Percentiles rank a stretch among this genome's conserved stretches.
Evolutionary conservation across 2,113 vertebrate genomes (phyloP).

Genomic region (Ptilorrhoa leucosticta): DNA sequence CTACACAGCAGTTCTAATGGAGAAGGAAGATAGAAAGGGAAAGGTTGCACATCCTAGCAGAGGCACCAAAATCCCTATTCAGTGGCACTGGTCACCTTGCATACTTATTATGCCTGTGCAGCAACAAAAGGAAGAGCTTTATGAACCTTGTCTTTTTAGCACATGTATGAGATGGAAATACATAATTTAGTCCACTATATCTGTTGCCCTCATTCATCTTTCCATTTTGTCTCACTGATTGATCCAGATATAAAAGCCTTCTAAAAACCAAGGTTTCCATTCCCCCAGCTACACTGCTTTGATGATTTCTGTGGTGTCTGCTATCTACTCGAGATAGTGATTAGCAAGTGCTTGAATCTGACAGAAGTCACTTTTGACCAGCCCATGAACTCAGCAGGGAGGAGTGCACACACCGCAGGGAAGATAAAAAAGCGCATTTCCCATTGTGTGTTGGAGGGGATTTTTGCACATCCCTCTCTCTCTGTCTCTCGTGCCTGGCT

Average conservation of each 20-base stretch:
- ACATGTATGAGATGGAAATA: slow-evolving; percentile 12
- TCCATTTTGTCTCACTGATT: slow-evolving; percentile 15
- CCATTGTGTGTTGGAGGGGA: slow-evolving; percentile 27
- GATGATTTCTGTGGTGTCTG: slow-evolving; percentile 55
- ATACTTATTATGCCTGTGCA: neutral
- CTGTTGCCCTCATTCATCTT: slow-evolving; percentile 31
- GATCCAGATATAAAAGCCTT: slow-evolving; percentile 45
- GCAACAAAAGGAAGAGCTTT: neutral
- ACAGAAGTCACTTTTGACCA: slow-evolving; percentile 64
- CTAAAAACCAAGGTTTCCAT: slow-evolving; percentile 16
- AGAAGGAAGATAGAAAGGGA: neutral
- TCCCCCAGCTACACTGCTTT: slow-evolving; percentile 24
- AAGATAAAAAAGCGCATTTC: slow-evolving; percentile 36
- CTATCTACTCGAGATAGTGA: slow-evolving; percentile 53
- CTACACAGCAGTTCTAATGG: neutral
- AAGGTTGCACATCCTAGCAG: neutral
- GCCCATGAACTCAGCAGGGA: slow-evolving; percentile 57
- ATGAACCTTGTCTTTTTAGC: neutral
- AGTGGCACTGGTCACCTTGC: neutral
- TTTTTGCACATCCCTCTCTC: slow-evolving; percentile 27
- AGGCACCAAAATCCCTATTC: neutral
- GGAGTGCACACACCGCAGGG: neutral
- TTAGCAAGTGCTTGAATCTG: slow-evolving; percentile 58
- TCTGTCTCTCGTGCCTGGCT: neutral
- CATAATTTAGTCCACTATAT: slow-evolving; percentile 3